Evolutionary conservation across 1,140 invertebrate genomes (phyloP), one percentile per base, ranked within the genome.

Genomic region (Anoplolepis gracilipes): DNA sequence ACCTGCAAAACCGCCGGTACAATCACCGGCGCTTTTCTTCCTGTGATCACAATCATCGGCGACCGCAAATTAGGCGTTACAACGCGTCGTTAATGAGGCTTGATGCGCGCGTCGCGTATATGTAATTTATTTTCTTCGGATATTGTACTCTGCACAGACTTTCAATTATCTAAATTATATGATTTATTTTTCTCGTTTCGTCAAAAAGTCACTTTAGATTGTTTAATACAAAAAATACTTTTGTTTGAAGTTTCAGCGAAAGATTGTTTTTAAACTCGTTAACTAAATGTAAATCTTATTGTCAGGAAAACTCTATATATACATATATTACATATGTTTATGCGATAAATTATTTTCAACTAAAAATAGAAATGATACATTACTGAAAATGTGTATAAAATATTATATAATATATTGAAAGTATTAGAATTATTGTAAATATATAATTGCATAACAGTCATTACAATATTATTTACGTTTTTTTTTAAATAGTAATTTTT

Each of bases 31-130:
- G 28, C 19, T 69, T 73, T 46, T 36, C 36, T 72, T 57, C 53
- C 78, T 55, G 53, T n/a, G 36, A 72, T 82, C 36, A 55, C 55
- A 33, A 73, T 82, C 78, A 73, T 72, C 28, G 53, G 55, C 13
- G n/a, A 73, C 67, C 78, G 36, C 53, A 82, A 82, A 82, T 82
- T 82, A 72, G 67, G 59, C n/a, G 53, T 82, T 82, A 42, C 67
- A 36, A 28, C 16, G 72, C 57, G 16, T 77, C 42, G 30, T 84
- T 84, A 84, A 57, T n/a, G 49, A 64, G 25, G 16, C 33, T 82
- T 22, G 55, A 76, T 76, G 59, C 42, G 25, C 36, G 59, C 42
- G 25, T 53, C n/a, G 25, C 19, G 16, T 22, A 30, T 55, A 13
- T 81, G 46, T 59, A 46, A 82, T 82, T 82, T 46, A 1, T 39